These are phyloP conservation scores for Apodemia hepburni DNA, from an alignment of 2,888 invertebrate species.

Conservation along the genomic window DNA sequence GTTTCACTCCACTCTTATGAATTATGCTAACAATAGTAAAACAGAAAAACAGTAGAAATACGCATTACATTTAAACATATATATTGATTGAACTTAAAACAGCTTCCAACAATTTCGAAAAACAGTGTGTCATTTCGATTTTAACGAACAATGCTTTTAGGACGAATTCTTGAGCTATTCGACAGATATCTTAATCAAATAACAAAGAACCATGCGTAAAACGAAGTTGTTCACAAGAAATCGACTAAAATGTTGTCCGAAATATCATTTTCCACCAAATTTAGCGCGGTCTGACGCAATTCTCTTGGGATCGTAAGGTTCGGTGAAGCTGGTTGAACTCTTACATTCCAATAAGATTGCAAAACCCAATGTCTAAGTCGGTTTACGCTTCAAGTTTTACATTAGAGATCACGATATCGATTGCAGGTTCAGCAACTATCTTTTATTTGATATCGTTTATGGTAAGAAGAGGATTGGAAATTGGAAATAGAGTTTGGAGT, in stretches of 20 bases:
- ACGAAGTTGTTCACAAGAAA: slow-evolving; percentile 25
- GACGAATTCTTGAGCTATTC: no score
- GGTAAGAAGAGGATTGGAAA: slow-evolving; percentile 6
- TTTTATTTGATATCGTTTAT: slow-evolving; percentile 13
- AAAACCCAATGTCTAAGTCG: slow-evolving; percentile 4
- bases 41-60: no score
- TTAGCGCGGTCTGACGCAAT: slow-evolving; percentile 24
- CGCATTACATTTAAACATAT: no score
- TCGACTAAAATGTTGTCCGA: slow-evolving; percentile 23
- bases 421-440: slow-evolving; percentile 14
- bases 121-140: no score
- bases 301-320: slow-evolving; percentile 15
- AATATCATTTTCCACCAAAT: slow-evolving; percentile 29
- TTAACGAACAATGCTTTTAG: no score
- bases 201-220: slow-evolving; percentile 2
- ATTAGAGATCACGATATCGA: slow-evolving; percentile 1
- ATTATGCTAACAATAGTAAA: no score
- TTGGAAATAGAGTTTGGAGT: background rate
- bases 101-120: no score
- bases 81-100: no score
- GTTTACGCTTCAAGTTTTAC: slow-evolving; percentile 8
- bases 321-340: slow-evolving; percentile 8
- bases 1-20: no score
- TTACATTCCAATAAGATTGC: slow-evolving; percentile 1
- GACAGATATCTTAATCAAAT: background rate